Percentiles rank a stretch among this genome's conserved stretches.
Conservation (phyloP, 2,797 vertebrate genomes). For the Echeneis naucrates region DNA sequence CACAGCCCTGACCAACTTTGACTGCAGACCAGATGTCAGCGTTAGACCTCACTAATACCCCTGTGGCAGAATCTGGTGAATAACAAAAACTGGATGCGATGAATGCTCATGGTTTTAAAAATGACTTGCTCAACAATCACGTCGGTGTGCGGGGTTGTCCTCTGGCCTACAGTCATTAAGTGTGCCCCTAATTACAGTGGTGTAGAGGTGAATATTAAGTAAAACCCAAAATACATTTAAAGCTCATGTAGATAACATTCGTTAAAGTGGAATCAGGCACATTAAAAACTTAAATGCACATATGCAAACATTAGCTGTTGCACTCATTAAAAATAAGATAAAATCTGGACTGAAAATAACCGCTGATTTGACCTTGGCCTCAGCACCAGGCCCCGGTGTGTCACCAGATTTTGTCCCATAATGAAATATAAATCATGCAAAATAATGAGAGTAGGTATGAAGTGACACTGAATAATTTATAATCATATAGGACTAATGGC, state of each 20-base stretch:
- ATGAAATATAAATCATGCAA: conserved; percentile 20
- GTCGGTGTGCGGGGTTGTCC: not conserved
- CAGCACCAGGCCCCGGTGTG: not conserved
- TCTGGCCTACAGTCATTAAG: not conserved
- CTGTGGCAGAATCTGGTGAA: not conserved
- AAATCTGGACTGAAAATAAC: conserved; percentile 1
- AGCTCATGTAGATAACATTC: not conserved
- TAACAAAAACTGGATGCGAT: not conserved
- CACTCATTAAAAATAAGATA: too few species aligned
- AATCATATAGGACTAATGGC: conserved; percentile 16
- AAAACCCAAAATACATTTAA: not conserved
- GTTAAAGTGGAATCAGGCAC: not conserved
- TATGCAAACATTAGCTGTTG: too few species aligned
- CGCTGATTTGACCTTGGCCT: not conserved
- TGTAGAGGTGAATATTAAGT: not conserved
- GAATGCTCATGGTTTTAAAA: not conserved
- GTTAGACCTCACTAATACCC: too few species aligned
- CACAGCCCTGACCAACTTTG: not conserved
- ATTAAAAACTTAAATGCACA: not conserved
- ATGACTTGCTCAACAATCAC: not conserved
- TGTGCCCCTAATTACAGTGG: not conserved
- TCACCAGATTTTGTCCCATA: not conserved
- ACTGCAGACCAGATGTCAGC: not conserved
- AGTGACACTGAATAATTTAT: conserved; percentile 37
- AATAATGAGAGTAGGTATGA: conserved; percentile 22